These are phyloP conservation scores for Hippopotamyrus pictus DNA, from an alignment of 2,797 vertebrate genomes.

Conservation along the genomic window DNA sequence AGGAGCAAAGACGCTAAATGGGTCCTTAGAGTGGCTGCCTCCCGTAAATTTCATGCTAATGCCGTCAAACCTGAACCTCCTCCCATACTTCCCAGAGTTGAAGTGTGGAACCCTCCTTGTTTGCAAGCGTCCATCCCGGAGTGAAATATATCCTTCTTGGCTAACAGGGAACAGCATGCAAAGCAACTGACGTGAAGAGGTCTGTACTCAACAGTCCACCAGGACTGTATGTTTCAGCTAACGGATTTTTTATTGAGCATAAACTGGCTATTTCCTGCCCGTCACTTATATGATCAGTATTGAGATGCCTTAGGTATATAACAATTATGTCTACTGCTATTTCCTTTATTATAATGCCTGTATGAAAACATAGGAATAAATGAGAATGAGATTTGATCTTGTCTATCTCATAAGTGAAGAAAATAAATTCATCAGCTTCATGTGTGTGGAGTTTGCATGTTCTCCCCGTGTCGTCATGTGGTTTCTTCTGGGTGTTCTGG, in stretches of 20 bases:
- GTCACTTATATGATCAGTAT: background rate
- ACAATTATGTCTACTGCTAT: background rate
- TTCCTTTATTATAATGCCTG: background rate
- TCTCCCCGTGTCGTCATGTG: background rate
- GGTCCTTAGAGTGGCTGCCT: background rate
- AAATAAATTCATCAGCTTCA: background rate
- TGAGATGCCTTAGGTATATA: background rate
- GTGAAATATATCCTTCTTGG: background rate
- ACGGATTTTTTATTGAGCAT: background rate
- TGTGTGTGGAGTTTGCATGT: background rate
- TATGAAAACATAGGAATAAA: background rate
- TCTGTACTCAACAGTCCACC: background rate
- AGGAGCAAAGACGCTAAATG: background rate
- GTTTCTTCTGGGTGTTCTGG: background rate
- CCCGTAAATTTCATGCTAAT: background rate
- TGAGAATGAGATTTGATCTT: background rate
- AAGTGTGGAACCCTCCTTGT: background rate
- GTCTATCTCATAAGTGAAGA: background rate
- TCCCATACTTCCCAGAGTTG: background rate
- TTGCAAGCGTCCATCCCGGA: background rate
- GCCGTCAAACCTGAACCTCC: background rate
- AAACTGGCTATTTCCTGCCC: background rate
- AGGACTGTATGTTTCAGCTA: background rate
- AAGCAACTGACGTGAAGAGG: background rate
- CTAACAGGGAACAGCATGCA: background rate